These are phyloP conservation scores for Copidosoma floridanum DNA, from an alignment of 1,140 invertebrate species.

Conservation along the genomic window DNA sequence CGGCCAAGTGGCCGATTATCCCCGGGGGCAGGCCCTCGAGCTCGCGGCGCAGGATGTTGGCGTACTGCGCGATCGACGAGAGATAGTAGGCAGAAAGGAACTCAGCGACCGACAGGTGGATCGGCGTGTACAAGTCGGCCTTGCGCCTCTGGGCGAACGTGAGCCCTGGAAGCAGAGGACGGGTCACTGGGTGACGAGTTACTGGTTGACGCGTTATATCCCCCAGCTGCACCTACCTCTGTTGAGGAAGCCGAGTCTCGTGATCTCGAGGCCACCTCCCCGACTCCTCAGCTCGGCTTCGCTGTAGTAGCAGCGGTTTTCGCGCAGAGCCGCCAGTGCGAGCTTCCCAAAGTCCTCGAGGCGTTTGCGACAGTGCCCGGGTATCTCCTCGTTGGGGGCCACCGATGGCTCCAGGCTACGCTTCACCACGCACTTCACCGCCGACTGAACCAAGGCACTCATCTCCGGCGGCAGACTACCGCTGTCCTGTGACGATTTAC, in stretches of 20 bases:
- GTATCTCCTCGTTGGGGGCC: conserved; percentile 47
- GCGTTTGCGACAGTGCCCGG: conserved; percentile 53
- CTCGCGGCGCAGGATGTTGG: conserved; percentile 56
- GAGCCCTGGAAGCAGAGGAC: conserved; percentile 31
- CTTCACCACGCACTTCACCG: conserved; percentile 53
- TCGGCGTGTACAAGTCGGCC: conserved; percentile 51
- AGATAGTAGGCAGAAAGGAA: conserved; percentile 61
- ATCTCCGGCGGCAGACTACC: conserved; percentile 41
- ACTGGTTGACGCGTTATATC: no score
- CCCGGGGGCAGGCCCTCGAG: conserved; percentile 55
- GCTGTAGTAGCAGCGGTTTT: conserved; percentile 52
- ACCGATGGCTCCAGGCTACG: conserved; percentile 45
- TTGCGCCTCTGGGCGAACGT: conserved; percentile 48
- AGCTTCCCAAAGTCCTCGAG: conserved; percentile 58
- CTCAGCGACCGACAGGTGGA: conserved; percentile 56
- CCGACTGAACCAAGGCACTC: conserved; percentile 50
- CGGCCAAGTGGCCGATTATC: conserved; percentile 56
- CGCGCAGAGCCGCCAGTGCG: conserved; percentile 52
- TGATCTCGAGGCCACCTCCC: conserved; percentile 48
- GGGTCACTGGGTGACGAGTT: no score
- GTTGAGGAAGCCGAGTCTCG: conserved; percentile 53
- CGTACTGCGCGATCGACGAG: conserved; percentile 56
- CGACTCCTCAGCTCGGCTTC: conserved; percentile 51
- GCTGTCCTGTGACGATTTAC: conserved; percentile 33
- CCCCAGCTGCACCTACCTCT: conserved; percentile 17